These are phyloP conservation scores for Taenaris catops DNA, from an alignment of 2,888 invertebrate species.

Conservation along the genomic window DNA sequence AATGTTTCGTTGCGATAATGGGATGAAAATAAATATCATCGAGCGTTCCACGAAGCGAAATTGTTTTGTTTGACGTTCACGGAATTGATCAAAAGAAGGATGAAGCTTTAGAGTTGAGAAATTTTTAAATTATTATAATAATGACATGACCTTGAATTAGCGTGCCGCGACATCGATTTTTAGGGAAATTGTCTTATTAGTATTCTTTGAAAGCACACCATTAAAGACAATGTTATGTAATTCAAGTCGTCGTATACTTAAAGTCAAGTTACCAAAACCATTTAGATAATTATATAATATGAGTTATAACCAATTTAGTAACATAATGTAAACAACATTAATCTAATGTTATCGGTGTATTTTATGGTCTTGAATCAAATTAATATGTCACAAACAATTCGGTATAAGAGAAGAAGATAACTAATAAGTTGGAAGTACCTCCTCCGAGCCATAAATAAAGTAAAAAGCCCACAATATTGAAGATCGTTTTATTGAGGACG, in stretches of 20 bases:
- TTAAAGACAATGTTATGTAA: too few species aligned
- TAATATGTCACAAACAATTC: background rate
- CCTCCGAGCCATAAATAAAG: conserved; percentile 48
- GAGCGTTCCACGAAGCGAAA: background rate
- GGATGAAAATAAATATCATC: conserved; percentile 4
- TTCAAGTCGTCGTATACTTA: too few species aligned
- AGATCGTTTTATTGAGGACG: conserved; percentile 64
- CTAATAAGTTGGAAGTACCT: conserved; percentile 23
- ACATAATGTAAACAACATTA: too few species aligned
- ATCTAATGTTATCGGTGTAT: too few species aligned
- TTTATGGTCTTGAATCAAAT: background rate
- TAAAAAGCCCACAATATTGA: conserved; percentile 60
- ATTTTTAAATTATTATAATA: conserved; percentile 37
- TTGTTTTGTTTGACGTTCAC: conserved; percentile 7
- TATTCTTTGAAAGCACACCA: too few species aligned
- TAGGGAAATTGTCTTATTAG: too few species aligned
- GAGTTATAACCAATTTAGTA: too few species aligned
- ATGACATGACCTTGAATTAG: conserved; percentile 37
- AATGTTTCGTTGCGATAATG: too few species aligned
- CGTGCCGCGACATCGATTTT: conserved; percentile 28
- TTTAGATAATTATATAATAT: too few species aligned
- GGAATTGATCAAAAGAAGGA: conserved; percentile 28
- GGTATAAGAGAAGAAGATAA: conserved; percentile 9
- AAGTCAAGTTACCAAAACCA: too few species aligned
- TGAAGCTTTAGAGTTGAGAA: conserved; percentile 30